phyloP scores from a whole-genome alignment of 2,797 vertebrate genomes.

The Helicolenus hilgendorfi region DNA sequence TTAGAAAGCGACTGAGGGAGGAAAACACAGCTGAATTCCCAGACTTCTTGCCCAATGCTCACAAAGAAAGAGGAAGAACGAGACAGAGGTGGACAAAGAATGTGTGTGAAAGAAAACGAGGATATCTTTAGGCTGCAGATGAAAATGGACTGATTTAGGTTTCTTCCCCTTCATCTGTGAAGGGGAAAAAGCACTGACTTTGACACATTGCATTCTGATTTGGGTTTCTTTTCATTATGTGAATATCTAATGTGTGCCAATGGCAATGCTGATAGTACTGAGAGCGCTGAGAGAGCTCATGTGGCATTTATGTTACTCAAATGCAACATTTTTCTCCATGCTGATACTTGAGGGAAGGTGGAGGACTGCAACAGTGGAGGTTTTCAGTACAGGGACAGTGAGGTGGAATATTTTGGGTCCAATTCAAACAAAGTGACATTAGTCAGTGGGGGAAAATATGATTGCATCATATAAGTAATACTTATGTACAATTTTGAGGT shows the following conservation, averaged over 20 bases:
- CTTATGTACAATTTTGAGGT: not conserved
- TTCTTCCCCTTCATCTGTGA: not conserved
- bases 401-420: not conserved
- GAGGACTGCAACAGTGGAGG: not conserved
- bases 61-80: slow-evolving; percentile 3
- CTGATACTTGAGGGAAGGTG: not conserved
- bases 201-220: not conserved
- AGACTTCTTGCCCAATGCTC: slow-evolving; percentile 9
- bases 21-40: slow-evolving; percentile 20
- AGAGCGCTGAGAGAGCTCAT: not conserved
- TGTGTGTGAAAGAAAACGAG: not conserved
- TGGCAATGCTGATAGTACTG: not conserved
- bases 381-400: not conserved
- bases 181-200: not conserved
- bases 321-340: not conserved
- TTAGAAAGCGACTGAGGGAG: not conserved
- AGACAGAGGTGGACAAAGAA: slow-evolving; percentile 10
- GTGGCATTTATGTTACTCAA: not conserved
- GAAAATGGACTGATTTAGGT: not conserved
- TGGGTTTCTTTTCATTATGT: not conserved
- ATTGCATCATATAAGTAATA: not conserved
- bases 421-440: not conserved
- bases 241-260: not conserved
- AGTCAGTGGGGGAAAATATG: not conserved
- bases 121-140: not conserved